phyloP scores from a whole-genome alignment of 2,888 invertebrate species.

The Empis stercorea region DNA sequence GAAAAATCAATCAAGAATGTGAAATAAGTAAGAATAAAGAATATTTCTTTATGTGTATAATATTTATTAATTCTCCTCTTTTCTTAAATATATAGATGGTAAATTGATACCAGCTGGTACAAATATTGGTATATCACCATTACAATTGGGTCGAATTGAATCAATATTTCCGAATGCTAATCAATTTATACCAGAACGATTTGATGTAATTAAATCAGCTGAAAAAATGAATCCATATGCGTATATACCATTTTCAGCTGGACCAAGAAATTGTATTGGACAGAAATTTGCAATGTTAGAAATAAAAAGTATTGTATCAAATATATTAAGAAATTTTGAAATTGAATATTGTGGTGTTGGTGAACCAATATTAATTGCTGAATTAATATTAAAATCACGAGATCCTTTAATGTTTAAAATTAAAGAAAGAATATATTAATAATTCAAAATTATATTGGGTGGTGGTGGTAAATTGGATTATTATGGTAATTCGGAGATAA shows the following conservation, averaged over 20 bases:
- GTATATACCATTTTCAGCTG: conserved; percentile 34
- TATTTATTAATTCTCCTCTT: too few relatives aligned
- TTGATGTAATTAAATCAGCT: conserved; percentile 23
- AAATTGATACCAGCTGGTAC: conserved; percentile 31
- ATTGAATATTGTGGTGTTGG: conserved; percentile 22
- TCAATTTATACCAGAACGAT: conserved; percentile 33
- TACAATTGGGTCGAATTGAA: conserved; percentile 25
- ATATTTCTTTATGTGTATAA: not conserved
- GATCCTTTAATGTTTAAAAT: conserved; percentile 30
- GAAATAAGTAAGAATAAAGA: conserved; percentile 28
- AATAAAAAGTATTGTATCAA: conserved; percentile 29
- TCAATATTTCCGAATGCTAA: conserved; percentile 26
- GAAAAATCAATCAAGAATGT: conserved; percentile 28
- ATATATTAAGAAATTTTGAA: conserved; percentile 28
- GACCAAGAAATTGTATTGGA: conserved; percentile 35
- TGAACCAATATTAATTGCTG: conserved; percentile 26
- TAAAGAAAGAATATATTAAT: conserved; percentile 20
- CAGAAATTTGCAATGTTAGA: conserved; percentile 35
- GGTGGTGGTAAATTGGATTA: too few relatives aligned
- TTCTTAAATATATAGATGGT: conserved; percentile 22
- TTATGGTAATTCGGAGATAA: too few relatives aligned
- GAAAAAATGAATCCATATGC: conserved; percentile 31
- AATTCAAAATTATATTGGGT: not conserved
- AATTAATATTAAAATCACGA: conserved; percentile 30
- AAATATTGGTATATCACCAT: conserved; percentile 29